Evolutionary conservation across 2,797 vertebrate species (phyloP).

Genomic region (Podargus strigoides): DNA sequence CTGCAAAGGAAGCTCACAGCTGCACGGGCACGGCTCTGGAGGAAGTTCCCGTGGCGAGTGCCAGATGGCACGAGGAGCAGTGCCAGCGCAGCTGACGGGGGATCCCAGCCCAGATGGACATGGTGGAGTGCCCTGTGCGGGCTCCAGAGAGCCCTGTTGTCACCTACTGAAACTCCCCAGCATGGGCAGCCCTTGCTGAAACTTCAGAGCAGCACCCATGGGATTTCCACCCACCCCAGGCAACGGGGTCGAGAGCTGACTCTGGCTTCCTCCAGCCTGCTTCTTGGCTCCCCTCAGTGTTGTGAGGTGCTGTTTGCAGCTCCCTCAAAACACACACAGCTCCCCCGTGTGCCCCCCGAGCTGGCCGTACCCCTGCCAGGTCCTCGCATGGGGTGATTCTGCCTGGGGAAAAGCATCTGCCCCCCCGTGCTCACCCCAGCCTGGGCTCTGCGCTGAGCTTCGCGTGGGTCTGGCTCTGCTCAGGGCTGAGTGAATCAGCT

Average conservation of each 20-base stretch:
- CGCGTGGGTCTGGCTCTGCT: background rate
- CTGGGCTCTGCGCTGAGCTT: background rate
- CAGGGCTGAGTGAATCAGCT: background rate
- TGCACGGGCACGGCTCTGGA: background rate
- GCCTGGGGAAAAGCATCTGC: background rate
- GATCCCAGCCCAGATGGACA: slow-evolving; percentile 52
- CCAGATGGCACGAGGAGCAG: slow-evolving; percentile 20
- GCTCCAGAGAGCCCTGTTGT: background rate
- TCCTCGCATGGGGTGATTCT: background rate
- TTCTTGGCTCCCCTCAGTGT: background rate
- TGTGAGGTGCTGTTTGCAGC: background rate
- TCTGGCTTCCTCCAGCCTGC: fast-evolving
- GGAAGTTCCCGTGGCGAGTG: background rate
- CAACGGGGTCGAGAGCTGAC: fast-evolving
- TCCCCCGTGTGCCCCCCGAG: too few species aligned
- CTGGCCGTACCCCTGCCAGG: background rate
- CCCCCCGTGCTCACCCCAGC: fast-evolving
- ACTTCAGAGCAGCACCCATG: background rate
- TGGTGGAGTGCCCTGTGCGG: background rate
- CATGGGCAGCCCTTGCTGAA: background rate
- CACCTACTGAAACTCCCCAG: background rate
- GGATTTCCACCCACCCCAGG: background rate
- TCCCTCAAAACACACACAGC: too few species aligned
- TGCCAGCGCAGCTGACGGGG: slow-evolving; percentile 31
- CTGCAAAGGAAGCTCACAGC: background rate